These are phyloP conservation scores for Xestia rhomboidea DNA, from an alignment of 2,888 invertebrate genomes.

Conservation along the genomic window DNA sequence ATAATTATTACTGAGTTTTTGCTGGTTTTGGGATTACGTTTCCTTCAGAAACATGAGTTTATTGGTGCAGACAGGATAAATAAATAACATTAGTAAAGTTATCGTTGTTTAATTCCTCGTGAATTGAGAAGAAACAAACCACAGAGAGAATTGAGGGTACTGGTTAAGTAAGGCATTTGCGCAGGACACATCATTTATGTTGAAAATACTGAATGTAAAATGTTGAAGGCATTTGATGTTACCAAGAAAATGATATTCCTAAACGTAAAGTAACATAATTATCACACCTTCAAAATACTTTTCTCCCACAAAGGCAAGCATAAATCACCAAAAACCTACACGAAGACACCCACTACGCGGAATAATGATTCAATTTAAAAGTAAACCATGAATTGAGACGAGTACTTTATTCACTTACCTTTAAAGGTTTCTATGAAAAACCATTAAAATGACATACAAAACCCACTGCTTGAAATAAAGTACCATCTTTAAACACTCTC, in stretches of 20 bases:
- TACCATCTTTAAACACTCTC: conserved; percentile 13
- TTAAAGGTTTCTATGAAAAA: conserved; percentile 38
- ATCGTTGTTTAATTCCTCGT: not conserved
- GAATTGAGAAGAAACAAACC: not conserved
- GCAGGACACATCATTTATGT: not conserved
- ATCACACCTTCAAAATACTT: not conserved
- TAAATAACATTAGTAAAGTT: not conserved
- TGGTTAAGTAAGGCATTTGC: not conserved
- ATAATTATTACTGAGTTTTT: conserved; percentile 9
- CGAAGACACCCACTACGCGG: conserved; percentile 3
- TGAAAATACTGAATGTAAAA: not conserved
- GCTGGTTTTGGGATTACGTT: conserved; percentile 17
- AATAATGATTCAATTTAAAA: conserved; percentile 25
- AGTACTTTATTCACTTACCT: conserved; percentile 13
- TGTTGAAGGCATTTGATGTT: not conserved
- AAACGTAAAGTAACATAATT: not conserved
- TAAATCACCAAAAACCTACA: conserved; percentile 10
- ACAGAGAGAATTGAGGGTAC: not conserved
- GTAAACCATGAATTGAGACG: conserved; percentile 25
- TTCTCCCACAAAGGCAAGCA: not conserved
- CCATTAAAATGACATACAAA: conserved; percentile 21
- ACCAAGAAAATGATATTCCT: not conserved
- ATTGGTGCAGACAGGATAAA: conserved; percentile 10
- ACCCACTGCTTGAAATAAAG: conserved; percentile 5
- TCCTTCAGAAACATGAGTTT: not conserved